phyloP scores from a whole-genome alignment of 2,113 vertebrate genomes.

The Zapornia atra region DNA sequence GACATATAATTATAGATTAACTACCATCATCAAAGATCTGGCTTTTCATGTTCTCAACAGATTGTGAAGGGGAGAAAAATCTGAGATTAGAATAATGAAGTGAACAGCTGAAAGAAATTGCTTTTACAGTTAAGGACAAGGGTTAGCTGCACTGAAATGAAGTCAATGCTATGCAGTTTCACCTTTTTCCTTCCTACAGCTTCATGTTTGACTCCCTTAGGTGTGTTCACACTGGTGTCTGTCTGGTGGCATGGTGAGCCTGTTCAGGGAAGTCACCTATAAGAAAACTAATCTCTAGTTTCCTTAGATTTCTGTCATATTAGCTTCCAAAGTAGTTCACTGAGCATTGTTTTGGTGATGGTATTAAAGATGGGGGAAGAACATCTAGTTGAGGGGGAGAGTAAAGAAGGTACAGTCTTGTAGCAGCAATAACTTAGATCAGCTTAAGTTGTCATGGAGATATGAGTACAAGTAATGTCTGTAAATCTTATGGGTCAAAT shows the following conservation, averaged over 20 bases:
- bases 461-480: not conserved
- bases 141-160: not conserved
- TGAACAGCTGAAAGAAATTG: not conserved
- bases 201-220: not conserved
- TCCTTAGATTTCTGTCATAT: not conserved
- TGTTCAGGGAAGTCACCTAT: not conserved
- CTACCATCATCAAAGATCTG: constrained; percentile 15
- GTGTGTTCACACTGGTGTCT: not conserved
- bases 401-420: not conserved
- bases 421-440: not conserved
- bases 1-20: constrained; percentile 32
- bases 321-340: not conserved
- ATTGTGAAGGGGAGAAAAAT: not conserved
- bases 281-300: not conserved
- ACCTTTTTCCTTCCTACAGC: not conserved
- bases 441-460: not conserved
- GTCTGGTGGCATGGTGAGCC: not conserved
- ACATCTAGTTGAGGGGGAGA: not conserved
- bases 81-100: not conserved
- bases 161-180: not conserved
- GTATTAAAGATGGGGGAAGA: not conserved
- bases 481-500: not conserved
- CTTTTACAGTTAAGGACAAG: not conserved
- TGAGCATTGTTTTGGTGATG: not conserved
- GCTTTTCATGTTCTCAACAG: constrained; percentile 1